phyloP scores from a whole-genome alignment of 2,113 vertebrate genomes.

The Python bivittatus region DNA sequence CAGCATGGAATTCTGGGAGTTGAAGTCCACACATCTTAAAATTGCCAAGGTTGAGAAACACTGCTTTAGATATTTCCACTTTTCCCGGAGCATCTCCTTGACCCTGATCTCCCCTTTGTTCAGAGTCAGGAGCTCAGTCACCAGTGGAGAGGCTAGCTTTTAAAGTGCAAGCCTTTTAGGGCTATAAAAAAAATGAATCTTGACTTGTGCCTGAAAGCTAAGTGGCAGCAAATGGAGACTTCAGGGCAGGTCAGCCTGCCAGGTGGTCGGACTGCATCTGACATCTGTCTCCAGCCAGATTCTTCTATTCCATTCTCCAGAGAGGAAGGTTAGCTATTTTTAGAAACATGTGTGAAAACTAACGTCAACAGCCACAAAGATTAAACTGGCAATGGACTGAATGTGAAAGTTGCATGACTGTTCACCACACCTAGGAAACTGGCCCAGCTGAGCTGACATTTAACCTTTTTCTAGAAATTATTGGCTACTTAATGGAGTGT shows the following conservation, averaged over 20 bases:
- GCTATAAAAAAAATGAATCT: background rate
- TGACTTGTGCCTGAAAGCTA: background rate
- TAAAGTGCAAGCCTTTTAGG: background rate
- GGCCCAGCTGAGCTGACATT: background rate
- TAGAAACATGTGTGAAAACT: constrained; percentile 20
- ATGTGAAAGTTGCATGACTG: background rate
- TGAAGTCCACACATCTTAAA: too few relatives aligned
- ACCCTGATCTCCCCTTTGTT: background rate
- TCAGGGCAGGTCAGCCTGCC: background rate
- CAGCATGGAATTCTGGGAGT: too few relatives aligned
- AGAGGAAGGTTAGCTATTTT: constrained; percentile 34
- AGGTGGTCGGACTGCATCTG: background rate
- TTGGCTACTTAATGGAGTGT: background rate
- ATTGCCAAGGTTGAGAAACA: too few relatives aligned
- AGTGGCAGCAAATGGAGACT: background rate
- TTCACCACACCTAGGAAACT: background rate
- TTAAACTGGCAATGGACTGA: background rate
- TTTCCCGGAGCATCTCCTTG: background rate
- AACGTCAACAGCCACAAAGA: background rate
- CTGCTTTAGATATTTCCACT: background rate
- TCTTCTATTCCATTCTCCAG: background rate
- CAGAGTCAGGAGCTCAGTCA: background rate
- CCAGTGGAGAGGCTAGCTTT: background rate
- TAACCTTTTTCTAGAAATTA: background rate
- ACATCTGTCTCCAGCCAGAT: background rate